Base-by-base conservation (phyloP, 2,888 invertebrate species). In the Auanema freiburgensis region DNA sequence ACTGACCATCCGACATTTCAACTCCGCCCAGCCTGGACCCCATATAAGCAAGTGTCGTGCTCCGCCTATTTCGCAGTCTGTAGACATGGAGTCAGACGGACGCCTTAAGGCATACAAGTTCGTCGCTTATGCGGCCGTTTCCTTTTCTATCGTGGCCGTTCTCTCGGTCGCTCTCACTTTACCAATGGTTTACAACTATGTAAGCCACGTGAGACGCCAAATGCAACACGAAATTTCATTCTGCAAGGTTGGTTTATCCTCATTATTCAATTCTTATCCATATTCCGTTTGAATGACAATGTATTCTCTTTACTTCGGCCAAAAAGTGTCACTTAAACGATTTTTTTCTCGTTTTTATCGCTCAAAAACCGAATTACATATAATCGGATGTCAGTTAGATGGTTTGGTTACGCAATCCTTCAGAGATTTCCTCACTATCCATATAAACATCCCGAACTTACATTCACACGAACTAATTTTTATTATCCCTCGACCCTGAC, bases 91-190 rank as follows among this genome's bases (percentile, higher is more conserved):
- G 41, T 72, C 67, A 41, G 77, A 78, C 58, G 75, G 71, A 59
- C 67, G 76, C 21, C 67, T 70, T 59, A 75, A 77, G 66, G 78
- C 78, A 60, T 78, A 78, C 66, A 75, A 74, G 67, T 76, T 78
- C 57, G 76, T 78, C 25, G 75, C 78, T 61, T 78, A 78, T 65
- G 69, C 76, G 50, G 73, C 76, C 11, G 76, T 77, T 23, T 72
- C 73, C 14, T 77, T 78, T 69, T 72, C 73, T 49, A 69, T 76
- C 63, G 74, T 78, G 25, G 76, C 76, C 59, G 75, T 78, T 18
- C 63, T 78, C 18, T 69, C 69, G 53, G 76, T 78, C 25, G 75
- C 74, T 51, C 58, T 76, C 58, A 77, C 77, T 55, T 63, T 78
- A 54, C 78, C 78, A 53, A 75, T 78, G 76, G 76, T 78, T 55